Evolutionary conservation across 2,797 vertebrate species (phyloP).

Genomic region (Ctenochaetus hawaiiensis): DNA sequence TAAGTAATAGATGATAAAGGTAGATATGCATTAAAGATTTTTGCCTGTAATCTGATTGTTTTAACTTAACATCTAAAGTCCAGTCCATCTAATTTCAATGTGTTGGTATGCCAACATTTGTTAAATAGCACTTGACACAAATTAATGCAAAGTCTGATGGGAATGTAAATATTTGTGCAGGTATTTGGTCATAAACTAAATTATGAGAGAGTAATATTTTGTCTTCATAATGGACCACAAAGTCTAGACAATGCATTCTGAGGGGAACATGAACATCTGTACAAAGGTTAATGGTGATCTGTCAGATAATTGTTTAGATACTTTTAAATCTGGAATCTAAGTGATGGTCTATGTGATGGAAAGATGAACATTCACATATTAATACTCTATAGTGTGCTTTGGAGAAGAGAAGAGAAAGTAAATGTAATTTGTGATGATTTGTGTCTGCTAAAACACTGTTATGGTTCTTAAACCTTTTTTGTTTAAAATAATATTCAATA

Average conservation of each 20-base stretch:
- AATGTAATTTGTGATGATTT: neutral
- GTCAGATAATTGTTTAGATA: no score
- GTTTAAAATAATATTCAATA: neutral
- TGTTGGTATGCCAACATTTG: neutral
- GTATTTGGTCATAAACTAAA: slow-evolving; percentile 1
- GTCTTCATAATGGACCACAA: neutral
- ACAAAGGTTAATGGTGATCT: neutral
- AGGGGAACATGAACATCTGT: neutral
- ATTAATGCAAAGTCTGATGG: neutral
- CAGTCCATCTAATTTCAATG: neutral
- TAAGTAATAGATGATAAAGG: slow-evolving; percentile 2
- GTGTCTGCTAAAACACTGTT: neutral
- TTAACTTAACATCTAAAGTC: neutral
- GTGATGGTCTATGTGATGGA: neutral
- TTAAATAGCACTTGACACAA: neutral
- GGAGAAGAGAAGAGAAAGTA: neutral
- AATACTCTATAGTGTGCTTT: neutral
- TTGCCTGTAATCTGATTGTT: neutral
- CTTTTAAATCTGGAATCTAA: neutral
- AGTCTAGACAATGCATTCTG: neutral
- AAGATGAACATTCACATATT: neutral
- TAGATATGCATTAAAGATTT: neutral
- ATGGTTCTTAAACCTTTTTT: neutral
- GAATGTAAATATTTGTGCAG: neutral
- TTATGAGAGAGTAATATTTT: neutral